phyloP scores from a whole-genome alignment of 1,140 invertebrate genomes.

The Micrasema minimum region DNA sequence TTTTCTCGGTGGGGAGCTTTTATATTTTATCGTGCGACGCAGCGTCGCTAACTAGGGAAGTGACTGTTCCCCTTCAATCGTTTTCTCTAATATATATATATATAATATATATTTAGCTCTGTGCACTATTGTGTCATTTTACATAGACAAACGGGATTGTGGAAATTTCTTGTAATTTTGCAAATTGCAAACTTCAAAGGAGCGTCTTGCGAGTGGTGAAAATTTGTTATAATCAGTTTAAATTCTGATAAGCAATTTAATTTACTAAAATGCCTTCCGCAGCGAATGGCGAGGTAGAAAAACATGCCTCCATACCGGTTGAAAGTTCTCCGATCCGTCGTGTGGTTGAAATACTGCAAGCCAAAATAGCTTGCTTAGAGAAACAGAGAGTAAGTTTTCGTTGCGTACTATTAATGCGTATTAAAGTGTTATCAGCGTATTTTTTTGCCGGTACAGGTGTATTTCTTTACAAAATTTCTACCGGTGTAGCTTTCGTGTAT shows the following conservation, averaged over 20 bases:
- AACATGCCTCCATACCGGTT: conserved; percentile 33
- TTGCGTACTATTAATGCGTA: conserved; percentile 1
- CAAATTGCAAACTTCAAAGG: conserved; percentile 46
- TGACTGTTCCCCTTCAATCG: too few species aligned
- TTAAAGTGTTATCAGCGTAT: background rate
- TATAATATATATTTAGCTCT: too few species aligned
- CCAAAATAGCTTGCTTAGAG: conserved; percentile 45
- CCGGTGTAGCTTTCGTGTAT: background rate
- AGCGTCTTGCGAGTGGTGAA: conserved; percentile 38
- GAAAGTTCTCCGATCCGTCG: conserved; percentile 42
- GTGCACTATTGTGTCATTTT: too few species aligned
- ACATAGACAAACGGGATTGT: too few species aligned
- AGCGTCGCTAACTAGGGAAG: too few species aligned
- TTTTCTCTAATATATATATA: too few species aligned
- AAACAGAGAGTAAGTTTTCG: conserved; percentile 46
- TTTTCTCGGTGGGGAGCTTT: too few species aligned
- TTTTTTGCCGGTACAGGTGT: conserved; percentile 9
- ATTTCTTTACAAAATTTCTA: background rate
- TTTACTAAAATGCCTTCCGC: conserved; percentile 43
- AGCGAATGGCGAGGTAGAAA: conserved; percentile 43
- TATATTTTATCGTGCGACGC: too few species aligned
- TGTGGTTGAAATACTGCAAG: conserved; percentile 47
- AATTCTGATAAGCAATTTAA: conserved; percentile 25
- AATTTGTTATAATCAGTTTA: conserved; percentile 23
- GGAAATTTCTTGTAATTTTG: conserved; percentile 24